Evolutionary conservation across 2,113 vertebrate genomes (phyloP).

Genomic region (Nesoenas mayeri): DNA sequence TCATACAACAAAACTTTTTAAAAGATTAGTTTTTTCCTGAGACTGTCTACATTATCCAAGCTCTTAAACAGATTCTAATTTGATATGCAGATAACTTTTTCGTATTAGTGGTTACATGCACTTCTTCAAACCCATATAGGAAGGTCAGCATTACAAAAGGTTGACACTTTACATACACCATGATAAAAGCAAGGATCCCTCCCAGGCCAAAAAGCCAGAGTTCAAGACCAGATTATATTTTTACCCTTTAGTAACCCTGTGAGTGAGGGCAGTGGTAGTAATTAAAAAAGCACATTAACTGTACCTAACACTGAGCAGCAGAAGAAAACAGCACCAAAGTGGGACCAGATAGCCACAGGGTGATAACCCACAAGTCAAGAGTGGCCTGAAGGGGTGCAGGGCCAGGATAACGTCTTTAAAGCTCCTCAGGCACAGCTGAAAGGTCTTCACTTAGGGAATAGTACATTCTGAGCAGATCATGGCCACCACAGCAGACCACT

Average conservation of each 20-base stretch:
- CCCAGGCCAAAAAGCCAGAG: neutral
- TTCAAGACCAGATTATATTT: neutral
- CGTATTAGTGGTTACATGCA: neutral
- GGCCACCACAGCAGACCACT: neutral
- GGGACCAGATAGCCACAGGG: neutral
- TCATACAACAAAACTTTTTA: neutral
- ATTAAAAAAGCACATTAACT: neutral
- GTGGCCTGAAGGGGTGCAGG: neutral
- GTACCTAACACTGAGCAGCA: neutral
- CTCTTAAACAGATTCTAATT: neutral
- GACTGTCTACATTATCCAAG: neutral
- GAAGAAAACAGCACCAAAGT: neutral
- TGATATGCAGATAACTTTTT: neutral
- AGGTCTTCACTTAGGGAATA: neutral
- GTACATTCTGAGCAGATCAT: neutral
- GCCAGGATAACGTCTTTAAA: neutral
- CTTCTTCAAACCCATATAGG: neutral
- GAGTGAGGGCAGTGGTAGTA: neutral
- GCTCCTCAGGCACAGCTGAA: neutral
- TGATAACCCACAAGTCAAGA: neutral
- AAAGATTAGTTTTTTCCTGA: neutral
- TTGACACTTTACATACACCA: neutral
- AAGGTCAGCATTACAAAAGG: neutral
- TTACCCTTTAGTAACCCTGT: neutral
- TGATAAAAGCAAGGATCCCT: neutral